phyloP scores from a whole-genome alignment of 2,113 vertebrate species.

The Dryoscopus gambensis region DNA sequence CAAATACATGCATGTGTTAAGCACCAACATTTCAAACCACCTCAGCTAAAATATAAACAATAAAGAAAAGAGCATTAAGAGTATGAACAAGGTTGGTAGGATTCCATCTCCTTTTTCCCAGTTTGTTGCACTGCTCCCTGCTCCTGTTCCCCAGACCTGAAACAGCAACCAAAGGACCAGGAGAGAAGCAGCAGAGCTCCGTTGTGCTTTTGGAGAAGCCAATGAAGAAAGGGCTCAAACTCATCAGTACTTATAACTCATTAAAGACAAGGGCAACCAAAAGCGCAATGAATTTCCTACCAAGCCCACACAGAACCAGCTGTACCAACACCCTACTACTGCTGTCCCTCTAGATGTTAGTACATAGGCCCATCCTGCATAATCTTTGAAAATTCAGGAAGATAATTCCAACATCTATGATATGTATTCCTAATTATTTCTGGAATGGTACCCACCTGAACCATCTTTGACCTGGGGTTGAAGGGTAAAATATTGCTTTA shows the following conservation, averaged over 20 bases:
- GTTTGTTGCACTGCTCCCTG: neutral
- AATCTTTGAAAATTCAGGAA: neutral
- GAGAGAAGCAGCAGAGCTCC: neutral
- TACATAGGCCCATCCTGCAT: neutral
- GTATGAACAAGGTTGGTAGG: neutral
- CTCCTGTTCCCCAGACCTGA: neutral
- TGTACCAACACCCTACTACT: neutral
- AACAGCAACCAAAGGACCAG: neutral
- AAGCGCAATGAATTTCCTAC: neutral
- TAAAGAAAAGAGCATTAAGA: neutral
- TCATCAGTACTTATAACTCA: fast-evolving
- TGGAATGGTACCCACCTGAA: neutral
- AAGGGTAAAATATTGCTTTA: neutral
- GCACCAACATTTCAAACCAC: neutral
- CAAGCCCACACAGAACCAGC: neutral
- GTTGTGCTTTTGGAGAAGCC: neutral
- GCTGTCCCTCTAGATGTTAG: neutral
- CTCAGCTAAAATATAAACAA: neutral
- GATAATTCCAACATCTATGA: neutral
- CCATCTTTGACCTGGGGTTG: neutral
- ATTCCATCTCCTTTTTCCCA: neutral
- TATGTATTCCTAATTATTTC: neutral
- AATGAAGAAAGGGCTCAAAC: neutral
- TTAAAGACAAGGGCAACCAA: neutral
- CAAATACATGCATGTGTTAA: neutral